phyloP scores from a whole-genome alignment of 2,797 vertebrate genomes.

The Gymnothorax reevesii region DNA sequence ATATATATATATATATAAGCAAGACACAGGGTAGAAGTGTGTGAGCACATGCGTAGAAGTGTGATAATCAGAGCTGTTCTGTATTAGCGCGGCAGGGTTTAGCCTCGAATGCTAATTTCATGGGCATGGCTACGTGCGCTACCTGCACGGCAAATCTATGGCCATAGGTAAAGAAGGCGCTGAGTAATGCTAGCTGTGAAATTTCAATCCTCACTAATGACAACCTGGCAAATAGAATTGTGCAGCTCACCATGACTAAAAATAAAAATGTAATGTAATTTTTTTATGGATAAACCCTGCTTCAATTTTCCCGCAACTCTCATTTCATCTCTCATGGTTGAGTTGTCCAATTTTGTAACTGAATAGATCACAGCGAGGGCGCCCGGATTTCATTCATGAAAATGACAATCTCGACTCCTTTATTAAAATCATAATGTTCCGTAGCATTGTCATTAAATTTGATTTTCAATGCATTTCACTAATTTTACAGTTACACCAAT shows the following conservation, averaged over 20 bases:
- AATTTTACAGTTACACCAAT: not conserved
- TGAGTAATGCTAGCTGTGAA: not conserved
- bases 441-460: not conserved
- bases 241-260: conserved; percentile 13
- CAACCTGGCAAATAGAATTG: not conserved
- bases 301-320: not conserved
- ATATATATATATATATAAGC: not conserved
- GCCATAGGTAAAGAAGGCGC: not conserved
- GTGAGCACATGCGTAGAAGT: not conserved
- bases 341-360: not conserved
- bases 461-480: not conserved
- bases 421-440: not conserved
- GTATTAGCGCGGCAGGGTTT: not conserved
- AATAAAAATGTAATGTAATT: conserved; percentile 12
- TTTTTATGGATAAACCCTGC: conserved; percentile 16
- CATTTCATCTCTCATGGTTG: not conserved
- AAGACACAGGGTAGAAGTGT: not conserved
- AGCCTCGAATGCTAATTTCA: not conserved
- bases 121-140: not conserved
- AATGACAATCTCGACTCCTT: not conserved
- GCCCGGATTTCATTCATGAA: not conserved
- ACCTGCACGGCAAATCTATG: not conserved
- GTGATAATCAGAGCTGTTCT: too few species aligned
- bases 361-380: not conserved
- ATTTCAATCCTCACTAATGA: not conserved